Conservation (phyloP, 2,113 vertebrate species). For the Cochlearius cochlearius region DNA sequence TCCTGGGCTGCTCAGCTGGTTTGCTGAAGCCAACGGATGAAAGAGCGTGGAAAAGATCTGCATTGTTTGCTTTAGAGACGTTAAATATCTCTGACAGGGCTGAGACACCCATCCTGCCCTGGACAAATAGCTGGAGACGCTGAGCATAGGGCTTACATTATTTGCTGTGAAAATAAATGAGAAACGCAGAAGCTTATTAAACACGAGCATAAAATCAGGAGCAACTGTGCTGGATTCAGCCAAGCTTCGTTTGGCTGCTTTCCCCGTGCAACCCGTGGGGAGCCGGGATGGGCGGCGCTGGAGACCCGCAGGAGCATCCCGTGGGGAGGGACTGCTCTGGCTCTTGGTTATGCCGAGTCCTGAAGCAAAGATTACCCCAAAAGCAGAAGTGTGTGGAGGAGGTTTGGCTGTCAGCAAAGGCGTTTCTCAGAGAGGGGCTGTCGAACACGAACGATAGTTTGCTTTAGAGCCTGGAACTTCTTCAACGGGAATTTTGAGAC, state of each 20-base stretch:
- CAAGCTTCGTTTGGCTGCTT: neutral
- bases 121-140: neutral
- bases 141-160: neutral
- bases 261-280: rapidly evolving
- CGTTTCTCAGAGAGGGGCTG: neutral
- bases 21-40: neutral
- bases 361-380: neutral
- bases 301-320: neutral
- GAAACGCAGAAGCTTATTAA: neutral
- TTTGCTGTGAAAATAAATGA: neutral
- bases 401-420: neutral
- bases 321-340: rapidly evolving
- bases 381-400: neutral
- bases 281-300: rapidly evolving
- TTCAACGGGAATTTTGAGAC: neutral
- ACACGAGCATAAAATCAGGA: neutral
- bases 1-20: neutral
- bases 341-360: neutral
- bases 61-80: neutral
- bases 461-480: neutral
- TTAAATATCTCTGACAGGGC: neutral
- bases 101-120: neutral
- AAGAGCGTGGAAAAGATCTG: neutral
- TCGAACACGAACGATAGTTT: neutral
- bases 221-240: neutral